A percentile compares a stretch with the other conserved stretches of the same genome.
phyloP scores from a whole-genome alignment of 2,888 invertebrate genomes.

The Plusia festucae region DNA sequence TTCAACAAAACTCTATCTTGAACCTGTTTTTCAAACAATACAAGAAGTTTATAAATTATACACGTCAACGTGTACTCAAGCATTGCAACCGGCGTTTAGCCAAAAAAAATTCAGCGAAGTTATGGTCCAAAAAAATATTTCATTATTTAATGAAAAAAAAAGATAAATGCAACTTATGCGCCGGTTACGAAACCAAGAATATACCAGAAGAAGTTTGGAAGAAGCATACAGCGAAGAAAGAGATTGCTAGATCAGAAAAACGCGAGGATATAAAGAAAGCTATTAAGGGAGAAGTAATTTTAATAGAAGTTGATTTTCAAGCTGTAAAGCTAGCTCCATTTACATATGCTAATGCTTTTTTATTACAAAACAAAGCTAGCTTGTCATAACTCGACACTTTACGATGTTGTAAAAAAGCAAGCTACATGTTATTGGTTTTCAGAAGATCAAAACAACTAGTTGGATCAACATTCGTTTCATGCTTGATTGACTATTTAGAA shows the following conservation, averaged over 20 bases:
- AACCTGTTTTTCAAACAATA: constrained; percentile 29
- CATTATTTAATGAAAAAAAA: constrained; percentile 15
- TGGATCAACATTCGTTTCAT: constrained; percentile 49
- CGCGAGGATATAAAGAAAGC: constrained; percentile 30
- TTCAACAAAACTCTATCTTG: constrained; percentile 28
- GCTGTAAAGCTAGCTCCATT: constrained; percentile 40
- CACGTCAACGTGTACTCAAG: constrained; percentile 19
- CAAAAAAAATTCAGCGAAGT: constrained; percentile 21
- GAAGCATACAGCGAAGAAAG: constrained; percentile 23
- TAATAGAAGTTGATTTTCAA: constrained; percentile 40
- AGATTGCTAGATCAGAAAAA: constrained; percentile 24
- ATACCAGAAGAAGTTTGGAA: constrained; percentile 23
- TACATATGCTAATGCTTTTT: constrained; percentile 35
- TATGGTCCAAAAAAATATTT: constrained; percentile 18
- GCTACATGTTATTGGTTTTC: constrained; percentile 29
- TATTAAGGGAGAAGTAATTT: constrained; percentile 28
- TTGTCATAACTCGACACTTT: constrained; percentile 51
- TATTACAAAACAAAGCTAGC: constrained; percentile 50
- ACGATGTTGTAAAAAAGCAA: constrained; percentile 32
- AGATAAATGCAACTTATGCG: constrained; percentile 26
- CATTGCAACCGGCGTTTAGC: constrained; percentile 19
- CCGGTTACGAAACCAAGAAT: constrained; percentile 21
- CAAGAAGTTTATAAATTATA: constrained; percentile 19
- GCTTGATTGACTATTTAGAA: constrained; percentile 45
- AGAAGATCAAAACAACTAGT: constrained; percentile 32